Evolutionary conservation across 2,113 vertebrate species (phyloP).

Genomic region (Myotis davidii): DNA sequence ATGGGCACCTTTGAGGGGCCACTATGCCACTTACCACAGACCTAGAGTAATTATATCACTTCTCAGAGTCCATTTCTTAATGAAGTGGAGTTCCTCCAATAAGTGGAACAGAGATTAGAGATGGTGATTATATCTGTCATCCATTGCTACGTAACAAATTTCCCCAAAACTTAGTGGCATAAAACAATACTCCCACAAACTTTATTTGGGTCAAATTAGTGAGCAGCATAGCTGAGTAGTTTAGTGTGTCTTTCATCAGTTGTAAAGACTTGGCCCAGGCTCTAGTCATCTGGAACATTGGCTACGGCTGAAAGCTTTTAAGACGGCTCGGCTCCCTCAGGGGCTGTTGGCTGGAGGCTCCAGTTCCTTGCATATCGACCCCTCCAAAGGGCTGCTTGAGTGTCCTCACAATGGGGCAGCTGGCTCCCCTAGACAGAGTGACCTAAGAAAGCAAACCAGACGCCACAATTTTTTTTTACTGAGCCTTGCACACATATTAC

Average conservation of each 20-base stretch:
- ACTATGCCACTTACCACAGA: background rate
- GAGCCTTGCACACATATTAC: background rate
- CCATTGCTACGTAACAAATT: background rate
- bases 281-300: background rate
- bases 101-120: background rate
- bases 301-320: background rate
- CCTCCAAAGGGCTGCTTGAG: background rate
- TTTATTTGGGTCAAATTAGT: background rate
- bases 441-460: background rate
- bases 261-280: background rate
- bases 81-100: background rate
- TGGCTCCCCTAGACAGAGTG: background rate
- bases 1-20: background rate
- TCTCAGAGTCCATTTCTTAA: background rate
- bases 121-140: background rate
- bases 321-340: background rate
- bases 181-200: background rate
- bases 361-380: background rate
- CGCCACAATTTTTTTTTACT: background rate
- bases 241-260: background rate
- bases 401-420: background rate
- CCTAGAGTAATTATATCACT: background rate
- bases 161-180: background rate
- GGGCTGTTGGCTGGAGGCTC: too few relatives aligned
- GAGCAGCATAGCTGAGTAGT: background rate